Evolutionary conservation across 1,140 invertebrate species (phyloP), one percentile per base, ranked within the genome.

Genomic region (Vollenhovia emeryi): DNA sequence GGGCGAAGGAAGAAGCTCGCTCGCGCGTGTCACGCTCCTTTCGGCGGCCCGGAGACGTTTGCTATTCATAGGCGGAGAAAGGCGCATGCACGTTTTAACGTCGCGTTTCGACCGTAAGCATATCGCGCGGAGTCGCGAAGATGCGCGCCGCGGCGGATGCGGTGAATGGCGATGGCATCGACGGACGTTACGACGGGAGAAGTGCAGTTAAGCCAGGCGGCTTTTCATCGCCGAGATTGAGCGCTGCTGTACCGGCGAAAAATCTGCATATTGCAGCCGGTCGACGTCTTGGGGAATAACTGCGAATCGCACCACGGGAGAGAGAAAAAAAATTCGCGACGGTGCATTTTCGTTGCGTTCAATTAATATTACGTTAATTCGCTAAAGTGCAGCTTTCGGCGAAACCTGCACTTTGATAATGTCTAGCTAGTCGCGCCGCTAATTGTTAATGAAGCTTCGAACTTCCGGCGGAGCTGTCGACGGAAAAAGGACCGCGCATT

Each of bases 41-140:
- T 57, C 64, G 24, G 36, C 75, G 18, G 48, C 13, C 18, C 24
- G 15, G 21, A 68, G 48, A 68, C 76, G 48, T 71, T 27, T 71
- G 66, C 78, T 82, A 82, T 82, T 82, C 52, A 82, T 73, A 73
- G 66, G 24, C 66, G 27, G 66, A 73, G 66, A 82, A 82, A 82
- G 52, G 24, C 9, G 50, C 50, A 21, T 71, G 36, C 62, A 64
- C 76, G 78, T 82, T 36, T 43, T 64, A 52, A 48, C 36, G 36
- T 66, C 13, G 62, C 36, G 9, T 45, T 24, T 45, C 66, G 43
- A 48, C 43, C 43, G 50, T 71, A 80, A 71, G 48, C 50, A 48
- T 71, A 50, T 30, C 66, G 30, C 18, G 75, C 27, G n/a, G 43
- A 59, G 50, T 9, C 7, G 30, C 60, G 50, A 80, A 15, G 59